phyloP scores from a whole-genome alignment of 2,797 vertebrate species.

The Limosa lapponica region DNA sequence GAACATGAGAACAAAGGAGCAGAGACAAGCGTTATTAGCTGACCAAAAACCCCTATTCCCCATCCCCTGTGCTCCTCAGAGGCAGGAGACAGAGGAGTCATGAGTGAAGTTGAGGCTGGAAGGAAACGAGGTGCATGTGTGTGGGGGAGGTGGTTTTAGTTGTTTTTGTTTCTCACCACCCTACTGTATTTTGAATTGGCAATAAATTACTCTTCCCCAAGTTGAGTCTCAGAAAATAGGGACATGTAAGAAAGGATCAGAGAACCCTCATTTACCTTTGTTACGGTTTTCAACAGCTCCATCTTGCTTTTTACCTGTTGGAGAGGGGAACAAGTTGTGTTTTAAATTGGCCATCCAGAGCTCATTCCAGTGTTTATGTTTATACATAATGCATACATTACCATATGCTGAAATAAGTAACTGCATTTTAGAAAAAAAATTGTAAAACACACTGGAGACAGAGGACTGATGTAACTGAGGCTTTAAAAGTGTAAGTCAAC shows the following conservation, averaged over 20 bases:
- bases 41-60: background rate
- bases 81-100: background rate
- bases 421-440: background rate
- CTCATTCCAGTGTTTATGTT: background rate
- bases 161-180: background rate
- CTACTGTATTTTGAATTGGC: background rate
- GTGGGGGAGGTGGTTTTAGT: background rate
- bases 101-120: background rate
- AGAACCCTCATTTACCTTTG: slow-evolving; percentile 87
- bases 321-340: slow-evolving; percentile 36
- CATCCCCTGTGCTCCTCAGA: background rate
- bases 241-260: background rate
- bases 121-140: background rate
- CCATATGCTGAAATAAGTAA: background rate
- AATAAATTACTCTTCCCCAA: background rate
- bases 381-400: background rate
- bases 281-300: slow-evolving; percentile 94
- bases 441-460: background rate
- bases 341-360: background rate
- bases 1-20: rapidly evolving
- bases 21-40: background rate
- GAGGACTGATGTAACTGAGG: background rate
- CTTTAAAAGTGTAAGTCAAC: background rate
- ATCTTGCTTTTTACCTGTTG: slow-evolving; percentile 96
- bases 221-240: background rate